Conservation (phyloP, 2,113 vertebrate species). For the Plecturocebus donacophilus region DNA sequence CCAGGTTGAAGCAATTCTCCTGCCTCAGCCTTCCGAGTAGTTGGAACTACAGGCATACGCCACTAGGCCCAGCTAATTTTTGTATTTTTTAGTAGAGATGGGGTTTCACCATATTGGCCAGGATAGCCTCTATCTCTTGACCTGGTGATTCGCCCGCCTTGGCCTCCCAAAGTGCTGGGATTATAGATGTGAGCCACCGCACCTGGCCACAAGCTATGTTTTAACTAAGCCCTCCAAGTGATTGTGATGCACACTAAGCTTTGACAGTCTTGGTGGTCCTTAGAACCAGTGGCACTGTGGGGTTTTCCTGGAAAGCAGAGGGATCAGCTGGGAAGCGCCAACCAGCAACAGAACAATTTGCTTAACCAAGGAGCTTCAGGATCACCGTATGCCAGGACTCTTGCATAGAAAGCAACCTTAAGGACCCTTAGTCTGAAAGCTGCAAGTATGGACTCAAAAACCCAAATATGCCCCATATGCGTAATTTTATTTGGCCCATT, state of each 20-base stretch:
- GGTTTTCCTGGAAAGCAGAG: not conserved
- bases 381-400: not conserved
- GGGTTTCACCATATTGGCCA: too few relatives aligned
- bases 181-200: too few relatives aligned
- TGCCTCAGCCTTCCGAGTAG: too few relatives aligned
- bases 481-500: not conserved
- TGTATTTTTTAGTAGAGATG: too few relatives aligned
- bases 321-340: not conserved
- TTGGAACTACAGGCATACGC: too few relatives aligned
- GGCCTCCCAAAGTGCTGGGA: too few relatives aligned
- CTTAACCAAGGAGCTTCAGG: not conserved
- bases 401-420: not conserved
- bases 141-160: too few relatives aligned
- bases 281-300: not conserved
- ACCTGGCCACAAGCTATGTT: not conserved
- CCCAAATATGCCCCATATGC: not conserved
- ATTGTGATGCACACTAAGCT: not conserved
- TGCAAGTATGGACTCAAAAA: not conserved
- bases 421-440: not conserved
- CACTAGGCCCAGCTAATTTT: too few relatives aligned
- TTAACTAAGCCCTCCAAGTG: not conserved
- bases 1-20: too few relatives aligned
- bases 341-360: not conserved
- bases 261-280: not conserved
- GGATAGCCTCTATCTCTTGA: too few relatives aligned